Evolutionary conservation across 2,888 invertebrate genomes (phyloP).

Genomic region (Papilio elwesi): DNA sequence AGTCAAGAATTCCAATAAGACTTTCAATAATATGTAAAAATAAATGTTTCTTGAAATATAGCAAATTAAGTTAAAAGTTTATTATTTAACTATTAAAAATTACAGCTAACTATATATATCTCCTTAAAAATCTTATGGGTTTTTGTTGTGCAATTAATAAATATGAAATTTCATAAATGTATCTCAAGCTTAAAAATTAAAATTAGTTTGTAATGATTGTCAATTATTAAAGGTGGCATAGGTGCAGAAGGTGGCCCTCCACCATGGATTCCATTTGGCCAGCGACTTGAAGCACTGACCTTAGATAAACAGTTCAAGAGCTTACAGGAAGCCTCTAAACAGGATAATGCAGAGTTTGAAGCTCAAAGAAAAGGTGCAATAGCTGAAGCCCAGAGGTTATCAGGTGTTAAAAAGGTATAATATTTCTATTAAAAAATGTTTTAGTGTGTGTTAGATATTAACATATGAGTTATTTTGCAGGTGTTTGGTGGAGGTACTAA

Average conservation of each 20-base stretch:
- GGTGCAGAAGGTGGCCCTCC: conserved; percentile 92
- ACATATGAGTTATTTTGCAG: conserved; percentile 54
- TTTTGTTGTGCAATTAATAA: background rate
- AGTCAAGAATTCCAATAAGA: no score
- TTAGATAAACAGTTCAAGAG: conserved; percentile 89
- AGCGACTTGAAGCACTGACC: conserved; percentile 86
- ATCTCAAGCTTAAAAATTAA: background rate
- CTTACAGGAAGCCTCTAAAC: conserved; percentile 84
- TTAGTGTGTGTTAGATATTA: background rate
- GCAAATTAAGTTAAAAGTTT: no score
- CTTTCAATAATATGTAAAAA: no score
- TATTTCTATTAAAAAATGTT: background rate
- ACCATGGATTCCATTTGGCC: conserved; percentile 96
- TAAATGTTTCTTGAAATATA: no score
- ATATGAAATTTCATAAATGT: background rate
- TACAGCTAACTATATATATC: no score
- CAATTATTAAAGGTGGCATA: conserved; percentile 71
- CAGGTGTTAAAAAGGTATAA: conserved; percentile 82
- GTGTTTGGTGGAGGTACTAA: conserved; percentile 87
- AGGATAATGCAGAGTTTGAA: conserved; percentile 93
- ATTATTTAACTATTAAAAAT: no score
- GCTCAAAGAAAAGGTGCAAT: conserved; percentile 95
- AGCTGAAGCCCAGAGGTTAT: conserved; percentile 90
- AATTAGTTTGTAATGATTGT: conserved; percentile 45
- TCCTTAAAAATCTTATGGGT: no score